Evolutionary conservation across 2,888 invertebrate genomes (phyloP).

Genomic region (Trisateles emortualis): DNA sequence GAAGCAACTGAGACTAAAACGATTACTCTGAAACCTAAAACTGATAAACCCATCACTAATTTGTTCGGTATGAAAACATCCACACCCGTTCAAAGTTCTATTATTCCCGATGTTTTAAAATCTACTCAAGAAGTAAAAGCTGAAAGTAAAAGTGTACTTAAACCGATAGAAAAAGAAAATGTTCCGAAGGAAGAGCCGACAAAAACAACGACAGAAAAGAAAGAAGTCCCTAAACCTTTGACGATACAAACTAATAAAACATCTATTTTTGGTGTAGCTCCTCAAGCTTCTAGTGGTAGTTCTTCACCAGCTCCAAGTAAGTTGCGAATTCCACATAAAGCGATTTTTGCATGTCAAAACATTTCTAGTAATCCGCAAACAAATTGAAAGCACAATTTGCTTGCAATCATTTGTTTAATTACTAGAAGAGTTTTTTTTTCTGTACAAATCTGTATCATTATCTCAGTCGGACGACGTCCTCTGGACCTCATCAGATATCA

Average conservation of each 20-base stretch:
- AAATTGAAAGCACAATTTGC: too few species aligned
- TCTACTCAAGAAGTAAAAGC: slow-evolving; percentile 52
- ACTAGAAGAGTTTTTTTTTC: too few species aligned
- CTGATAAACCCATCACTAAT: slow-evolving; percentile 64
- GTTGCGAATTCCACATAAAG: slow-evolving; percentile 19
- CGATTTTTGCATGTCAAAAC: too few species aligned
- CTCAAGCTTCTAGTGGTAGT: slow-evolving; percentile 44
- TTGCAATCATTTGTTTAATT: too few species aligned
- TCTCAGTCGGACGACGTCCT: too few species aligned
- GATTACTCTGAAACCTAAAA: slow-evolving; percentile 48
- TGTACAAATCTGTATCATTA: too few species aligned
- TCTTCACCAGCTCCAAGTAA: slow-evolving; percentile 44
- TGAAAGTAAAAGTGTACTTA: slow-evolving; percentile 52
- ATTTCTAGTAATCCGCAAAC: too few species aligned
- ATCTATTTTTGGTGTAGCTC: slow-evolving; percentile 32
- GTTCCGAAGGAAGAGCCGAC: slow-evolving; percentile 53
- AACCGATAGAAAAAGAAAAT: slow-evolving; percentile 64
- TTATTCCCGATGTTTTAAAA: slow-evolving; percentile 63
- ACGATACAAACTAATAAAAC: slow-evolving; percentile 50
- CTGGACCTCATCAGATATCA: too few species aligned
- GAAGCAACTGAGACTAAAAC: slow-evolving; percentile 51
- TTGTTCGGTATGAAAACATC: slow-evolving; percentile 64
- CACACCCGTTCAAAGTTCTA: slow-evolving; percentile 45
- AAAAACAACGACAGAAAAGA: slow-evolving; percentile 48
- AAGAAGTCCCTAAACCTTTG: slow-evolving; percentile 60